Evolutionary conservation across 2,888 invertebrate species (phyloP), one percentile per base, ranked within the genome.

Genomic region (Drosophila sordidula): DNA sequence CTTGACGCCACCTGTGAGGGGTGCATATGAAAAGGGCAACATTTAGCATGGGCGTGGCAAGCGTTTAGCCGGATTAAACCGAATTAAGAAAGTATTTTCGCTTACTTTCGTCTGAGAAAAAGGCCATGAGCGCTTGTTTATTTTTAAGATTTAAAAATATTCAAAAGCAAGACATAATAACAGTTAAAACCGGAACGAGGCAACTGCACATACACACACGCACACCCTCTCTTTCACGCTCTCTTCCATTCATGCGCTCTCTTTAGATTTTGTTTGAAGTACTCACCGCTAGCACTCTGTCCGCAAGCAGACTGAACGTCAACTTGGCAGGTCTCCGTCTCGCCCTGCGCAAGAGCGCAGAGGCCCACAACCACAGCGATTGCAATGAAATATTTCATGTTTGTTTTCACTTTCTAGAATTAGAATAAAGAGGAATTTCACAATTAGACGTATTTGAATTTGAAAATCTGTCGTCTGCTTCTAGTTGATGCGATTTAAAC

Each of bases 361-460:
- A 94, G 91, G 73, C 80, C 79, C 71, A 83, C 89, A 63, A 94
- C 75, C 9, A 94, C 92, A 82, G 93, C 91, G 64, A 94, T 90
- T 80, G 93, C 87, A 74, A 93, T 90, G 69, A 94, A 90, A 73
- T 92, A 88, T 93, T 95, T 95, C 95, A 96, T 87, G 38, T 61
- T 61, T 64, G 56, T 65, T 61, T 61, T 69, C 45, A 50, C 64
- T 76, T 45, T 49, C 67, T 75, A 70, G 64, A 70, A 74, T 55
- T 46, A 65, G 44, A 64, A 49, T 18, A 56, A 56, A 34, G 12
- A 34, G 39, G 14, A 64, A 75, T 87, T 81, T 86, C 85, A 86
- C 88, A 83, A 78, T 80, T 66, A 76, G 67, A 63, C 26, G 62
- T 49, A 34, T 39, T 65, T 25, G 41, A 57, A 62, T 63, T 67